phyloP scores from a whole-genome alignment of 2,797 vertebrate species.

The Neostethus bicornis region DNA sequence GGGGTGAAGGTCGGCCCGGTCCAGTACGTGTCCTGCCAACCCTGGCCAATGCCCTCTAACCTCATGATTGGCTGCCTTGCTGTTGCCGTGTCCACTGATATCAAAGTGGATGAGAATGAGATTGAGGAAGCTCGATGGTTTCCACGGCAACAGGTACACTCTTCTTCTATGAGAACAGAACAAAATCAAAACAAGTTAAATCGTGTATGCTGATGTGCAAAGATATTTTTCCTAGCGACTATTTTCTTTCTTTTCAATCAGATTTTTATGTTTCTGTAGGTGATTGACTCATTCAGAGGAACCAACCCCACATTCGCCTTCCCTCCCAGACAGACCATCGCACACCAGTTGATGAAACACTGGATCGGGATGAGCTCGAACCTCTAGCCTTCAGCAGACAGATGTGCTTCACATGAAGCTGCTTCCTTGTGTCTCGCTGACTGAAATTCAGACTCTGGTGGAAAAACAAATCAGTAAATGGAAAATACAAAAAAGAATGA shows the following conservation, averaged over 20 bases:
- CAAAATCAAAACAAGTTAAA: too few species aligned
- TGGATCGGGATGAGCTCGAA: slow-evolving; percentile 89
- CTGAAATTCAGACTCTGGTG: too few species aligned
- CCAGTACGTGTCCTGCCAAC: slow-evolving; percentile 90
- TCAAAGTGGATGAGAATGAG: slow-evolving; percentile 90
- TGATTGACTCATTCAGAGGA: slow-evolving; percentile 82
- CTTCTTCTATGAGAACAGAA: too few species aligned
- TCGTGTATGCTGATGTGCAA: too few species aligned
- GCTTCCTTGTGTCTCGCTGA: too few species aligned
- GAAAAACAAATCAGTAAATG: too few species aligned
- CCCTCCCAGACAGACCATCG: slow-evolving; percentile 88
- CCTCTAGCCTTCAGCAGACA: slow-evolving; percentile 70
- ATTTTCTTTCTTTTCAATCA: too few species aligned
- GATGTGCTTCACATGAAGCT: too few species aligned
- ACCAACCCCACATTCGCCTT: slow-evolving; percentile 72
- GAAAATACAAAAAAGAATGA: too few species aligned
- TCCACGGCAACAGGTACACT: slow-evolving; percentile 90
- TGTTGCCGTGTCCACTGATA: slow-evolving; percentile 87
- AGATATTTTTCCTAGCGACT: too few species aligned
- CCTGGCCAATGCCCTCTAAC: slow-evolving; percentile 96
- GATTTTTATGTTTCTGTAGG: slow-evolving; percentile 59
- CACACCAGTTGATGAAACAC: slow-evolving; percentile 90
- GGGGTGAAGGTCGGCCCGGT: slow-evolving; percentile 88
- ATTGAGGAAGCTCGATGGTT: slow-evolving; percentile 96
- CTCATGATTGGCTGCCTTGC: slow-evolving; percentile 95